Percentiles rank a stretch among this genome's conserved stretches.
Evolutionary conservation across 2,113 vertebrate species (phyloP).

Genomic region (Aptenodytes forsteri): DNA sequence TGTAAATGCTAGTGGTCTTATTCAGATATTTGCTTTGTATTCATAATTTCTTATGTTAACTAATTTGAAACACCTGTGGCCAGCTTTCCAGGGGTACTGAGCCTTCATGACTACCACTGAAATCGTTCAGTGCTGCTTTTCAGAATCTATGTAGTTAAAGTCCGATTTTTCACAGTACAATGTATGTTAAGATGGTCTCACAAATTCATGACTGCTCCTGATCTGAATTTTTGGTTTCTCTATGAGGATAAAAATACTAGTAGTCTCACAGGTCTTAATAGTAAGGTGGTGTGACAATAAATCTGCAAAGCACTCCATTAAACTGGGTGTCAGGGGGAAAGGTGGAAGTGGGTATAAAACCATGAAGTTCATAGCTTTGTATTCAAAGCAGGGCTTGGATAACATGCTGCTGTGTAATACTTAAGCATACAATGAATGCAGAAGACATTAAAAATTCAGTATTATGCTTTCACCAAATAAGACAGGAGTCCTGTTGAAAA

Average conservation of each 20-base stretch:
- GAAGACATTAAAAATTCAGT: background rate
- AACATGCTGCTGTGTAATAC: background rate
- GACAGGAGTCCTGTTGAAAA: background rate
- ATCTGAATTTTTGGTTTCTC: background rate
- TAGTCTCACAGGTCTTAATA: background rate
- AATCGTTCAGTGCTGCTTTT: background rate
- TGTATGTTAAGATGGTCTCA: background rate
- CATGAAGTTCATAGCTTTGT: background rate
- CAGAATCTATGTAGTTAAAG: background rate
- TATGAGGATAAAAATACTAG: background rate
- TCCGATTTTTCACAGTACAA: background rate
- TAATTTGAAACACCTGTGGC: background rate
- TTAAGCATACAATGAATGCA: background rate
- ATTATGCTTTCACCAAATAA: background rate
- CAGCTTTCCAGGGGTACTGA: background rate
- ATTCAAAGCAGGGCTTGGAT: background rate
- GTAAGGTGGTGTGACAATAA: background rate
- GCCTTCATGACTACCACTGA: background rate
- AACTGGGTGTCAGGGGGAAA: background rate
- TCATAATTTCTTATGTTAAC: background rate
- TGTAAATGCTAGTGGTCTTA: background rate
- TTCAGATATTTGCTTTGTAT: background rate
- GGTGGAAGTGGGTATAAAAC: background rate
- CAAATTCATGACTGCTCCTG: background rate
- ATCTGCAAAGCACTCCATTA: background rate